A percentile compares a stretch with the other conserved stretches of the same genome.
These are phyloP conservation scores for Sipha maydis DNA, from an alignment of 2,888 invertebrate genomes.

Conservation along the genomic window DNA sequence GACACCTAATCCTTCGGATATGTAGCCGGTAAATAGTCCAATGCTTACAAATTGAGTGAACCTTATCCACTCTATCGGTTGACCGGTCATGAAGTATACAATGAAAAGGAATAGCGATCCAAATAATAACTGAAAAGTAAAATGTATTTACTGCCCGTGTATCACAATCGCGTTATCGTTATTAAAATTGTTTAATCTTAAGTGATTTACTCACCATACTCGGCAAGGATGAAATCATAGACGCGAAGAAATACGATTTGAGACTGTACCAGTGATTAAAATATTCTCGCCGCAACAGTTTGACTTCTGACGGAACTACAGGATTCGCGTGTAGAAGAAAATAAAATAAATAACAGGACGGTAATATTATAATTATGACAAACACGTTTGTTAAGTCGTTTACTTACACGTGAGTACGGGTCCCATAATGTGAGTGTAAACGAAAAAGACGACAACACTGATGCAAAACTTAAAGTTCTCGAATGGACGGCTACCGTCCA, in stretches of 20 bases:
- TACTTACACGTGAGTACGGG: slow-evolving; percentile 73
- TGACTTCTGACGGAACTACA: slow-evolving; percentile 74
- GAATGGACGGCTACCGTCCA: slow-evolving; percentile 71
- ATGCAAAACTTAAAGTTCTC: slow-evolving; percentile 75
- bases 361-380: not conserved
- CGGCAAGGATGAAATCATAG: slow-evolving; percentile 72
- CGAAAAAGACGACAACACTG: slow-evolving; percentile 73
- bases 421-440: slow-evolving; percentile 75
- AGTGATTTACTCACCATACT: slow-evolving; percentile 70
- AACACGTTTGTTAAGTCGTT: not conserved
- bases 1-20: slow-evolving; percentile 80
- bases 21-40: slow-evolving; percentile 73
- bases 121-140: slow-evolving; percentile 69
- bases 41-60: slow-evolving; percentile 72
- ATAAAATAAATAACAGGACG: not conserved
- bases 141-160: not conserved
- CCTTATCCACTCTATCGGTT: slow-evolving; percentile 75
- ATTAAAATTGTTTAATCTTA: too few relatives aligned
- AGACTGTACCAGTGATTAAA: slow-evolving; percentile 77
- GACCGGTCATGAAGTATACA: slow-evolving; percentile 74
- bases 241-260: slow-evolving; percentile 74
- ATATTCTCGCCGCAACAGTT: slow-evolving; percentile 73
- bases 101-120: slow-evolving; percentile 70
- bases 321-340: slow-evolving; percentile 52
- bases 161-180: not conserved